Percentiles rank a stretch among this genome's conserved stretches.
Evolutionary conservation across 2,113 vertebrate species (phyloP).

Genomic region (Seriola dumerili): DNA sequence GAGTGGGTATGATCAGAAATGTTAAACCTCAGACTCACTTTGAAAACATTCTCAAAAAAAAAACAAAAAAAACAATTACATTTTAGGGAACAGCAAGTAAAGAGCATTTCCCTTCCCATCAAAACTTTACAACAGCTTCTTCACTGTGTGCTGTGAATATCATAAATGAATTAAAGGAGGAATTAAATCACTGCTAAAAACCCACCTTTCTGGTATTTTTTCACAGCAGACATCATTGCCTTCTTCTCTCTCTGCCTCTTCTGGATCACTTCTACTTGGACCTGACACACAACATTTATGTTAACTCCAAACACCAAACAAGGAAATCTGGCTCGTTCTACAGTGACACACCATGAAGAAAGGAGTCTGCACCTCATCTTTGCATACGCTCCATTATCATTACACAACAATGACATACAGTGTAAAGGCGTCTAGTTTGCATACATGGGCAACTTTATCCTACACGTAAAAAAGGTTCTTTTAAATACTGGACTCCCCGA

Average conservation of each 20-base stretch:
- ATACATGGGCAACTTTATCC: no score
- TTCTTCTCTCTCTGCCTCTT: conserved; percentile 96
- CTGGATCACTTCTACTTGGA: conserved; percentile 95
- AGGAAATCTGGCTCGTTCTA: not conserved
- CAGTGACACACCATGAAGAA: not conserved
- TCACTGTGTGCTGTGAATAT: not conserved
- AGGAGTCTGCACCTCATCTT: not conserved
- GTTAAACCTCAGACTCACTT: not conserved
- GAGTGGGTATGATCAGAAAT: not conserved
- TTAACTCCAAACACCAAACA: not conserved
- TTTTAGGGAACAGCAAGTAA: no score
- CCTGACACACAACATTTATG: conserved; percentile 79
- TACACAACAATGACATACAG: not conserved
- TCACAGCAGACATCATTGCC: conserved; percentile 93
- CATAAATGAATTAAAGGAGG: not conserved
- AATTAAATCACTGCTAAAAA: not conserved
- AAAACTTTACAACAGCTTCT: not conserved
- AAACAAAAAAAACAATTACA: no score
- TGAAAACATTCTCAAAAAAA: not conserved
- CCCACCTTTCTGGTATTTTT: conserved; percentile 98
- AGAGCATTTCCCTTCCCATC: not conserved
- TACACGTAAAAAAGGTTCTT: not conserved
- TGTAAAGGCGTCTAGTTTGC: not conserved
- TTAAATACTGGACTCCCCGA: not conserved
- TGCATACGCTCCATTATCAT: not conserved